These are phyloP conservation scores for Macaria liturata DNA, from an alignment of 2,888 invertebrate species.

Conservation along the genomic window DNA sequence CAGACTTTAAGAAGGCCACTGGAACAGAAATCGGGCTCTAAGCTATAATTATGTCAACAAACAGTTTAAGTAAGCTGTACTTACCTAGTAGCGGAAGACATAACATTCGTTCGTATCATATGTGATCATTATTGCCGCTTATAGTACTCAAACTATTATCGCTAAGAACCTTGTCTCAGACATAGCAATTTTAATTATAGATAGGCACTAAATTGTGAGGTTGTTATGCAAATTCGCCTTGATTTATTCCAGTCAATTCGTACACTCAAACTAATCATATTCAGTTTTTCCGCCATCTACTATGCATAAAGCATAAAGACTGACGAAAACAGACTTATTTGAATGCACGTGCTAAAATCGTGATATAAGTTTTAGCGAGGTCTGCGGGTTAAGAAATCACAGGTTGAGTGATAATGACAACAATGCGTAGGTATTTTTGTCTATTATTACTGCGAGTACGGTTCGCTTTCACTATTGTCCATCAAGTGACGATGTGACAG, in stretches of 20 bases:
- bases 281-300: constrained; percentile 41
- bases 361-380: constrained; percentile 38
- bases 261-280: constrained; percentile 36
- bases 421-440: constrained; percentile 43
- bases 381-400: constrained; percentile 39
- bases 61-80: constrained; percentile 5
- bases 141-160: constrained; percentile 4
- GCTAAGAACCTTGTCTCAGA: constrained; percentile 22
- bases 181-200: constrained; percentile 35
- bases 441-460: constrained; percentile 65
- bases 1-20: no score
- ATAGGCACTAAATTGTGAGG: constrained; percentile 38
- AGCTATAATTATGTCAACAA: not conserved
- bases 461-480: constrained; percentile 77
- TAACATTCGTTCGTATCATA: not conserved
- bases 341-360: constrained; percentile 44
- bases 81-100: not conserved
- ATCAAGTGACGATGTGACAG: constrained; percentile 79
- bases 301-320: constrained; percentile 41
- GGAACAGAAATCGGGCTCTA: not conserved
- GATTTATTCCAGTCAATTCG: constrained; percentile 44
- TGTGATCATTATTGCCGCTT: constrained; percentile 4
- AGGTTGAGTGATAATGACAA: constrained; percentile 38
- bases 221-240: constrained; percentile 42
- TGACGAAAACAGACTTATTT: constrained; percentile 43